phyloP scores from a whole-genome alignment of 2,888 invertebrate genomes.

The Ethmia dodecea region DNA sequence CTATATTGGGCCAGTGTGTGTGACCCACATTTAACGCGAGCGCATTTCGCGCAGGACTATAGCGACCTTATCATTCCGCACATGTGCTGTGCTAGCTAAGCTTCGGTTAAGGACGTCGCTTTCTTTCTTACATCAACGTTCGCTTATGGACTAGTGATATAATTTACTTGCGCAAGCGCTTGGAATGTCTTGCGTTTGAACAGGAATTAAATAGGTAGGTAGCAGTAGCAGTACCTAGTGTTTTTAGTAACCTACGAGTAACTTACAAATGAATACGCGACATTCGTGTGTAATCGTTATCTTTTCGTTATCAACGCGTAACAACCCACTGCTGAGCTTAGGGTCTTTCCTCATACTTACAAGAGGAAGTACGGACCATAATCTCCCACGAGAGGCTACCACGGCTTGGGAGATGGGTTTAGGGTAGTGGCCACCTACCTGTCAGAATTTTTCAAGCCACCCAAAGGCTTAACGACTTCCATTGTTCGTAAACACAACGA shows the following conservation, averaged over 20 bases:
- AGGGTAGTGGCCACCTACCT: too few relatives aligned
- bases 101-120: conserved; percentile 61
- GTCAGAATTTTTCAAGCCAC: too few relatives aligned
- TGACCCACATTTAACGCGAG: conserved; percentile 23
- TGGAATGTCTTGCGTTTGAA: conserved; percentile 11
- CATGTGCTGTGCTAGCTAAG: conserved; percentile 34
- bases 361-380: too few relatives aligned
- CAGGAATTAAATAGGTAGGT: neutral
- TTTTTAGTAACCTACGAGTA: neutral
- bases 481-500: too few relatives aligned
- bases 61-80: conserved; percentile 38
- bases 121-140: conserved; percentile 60
- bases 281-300: too few relatives aligned
- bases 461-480: too few relatives aligned
- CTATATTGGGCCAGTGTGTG: conserved; percentile 20
- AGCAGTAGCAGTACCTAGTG: neutral
- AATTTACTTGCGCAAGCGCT: conserved; percentile 25
- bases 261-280: neutral
- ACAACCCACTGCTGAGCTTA: too few relatives aligned
- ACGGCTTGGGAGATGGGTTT: too few relatives aligned
- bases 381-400: too few relatives aligned
- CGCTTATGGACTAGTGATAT: conserved; percentile 43
- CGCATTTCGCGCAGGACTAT: conserved; percentile 20
- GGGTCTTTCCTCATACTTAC: too few relatives aligned
- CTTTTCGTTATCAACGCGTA: too few relatives aligned